Evolutionary conservation across 1,140 invertebrate genomes (phyloP), one percentile per base, ranked within the genome.

Genomic region (Brachionus angularis): DNA sequence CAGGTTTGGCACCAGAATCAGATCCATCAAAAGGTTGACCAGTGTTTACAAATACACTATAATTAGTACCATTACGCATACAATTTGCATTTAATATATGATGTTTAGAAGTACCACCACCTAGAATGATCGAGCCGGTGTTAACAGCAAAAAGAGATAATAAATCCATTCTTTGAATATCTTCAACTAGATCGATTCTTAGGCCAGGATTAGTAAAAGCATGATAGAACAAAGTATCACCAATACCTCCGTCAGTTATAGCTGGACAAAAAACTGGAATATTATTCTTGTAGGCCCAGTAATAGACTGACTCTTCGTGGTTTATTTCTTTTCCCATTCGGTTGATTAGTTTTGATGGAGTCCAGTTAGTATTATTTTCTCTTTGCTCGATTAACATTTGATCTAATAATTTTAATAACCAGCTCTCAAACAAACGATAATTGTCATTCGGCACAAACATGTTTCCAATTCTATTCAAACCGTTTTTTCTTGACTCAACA

Each of bases 151-250:
- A 92, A 2, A 96, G 88, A 16, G 96, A 90, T 85, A 97, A 92
- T 23, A 88, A 88, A 83, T 98, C 98, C 10, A 99, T 79, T 71
- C 90, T 23, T 21, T 33, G 70, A 52, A 77, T 81, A 88, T 89
- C 89, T 81, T 91, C 88, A 58, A 96, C 83, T 79, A 98, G 95
- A 79, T 99, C 96, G 46, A 98, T 80, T 12, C 95, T 84, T 14
- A 98, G 84, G 4, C 94, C 95, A 42, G 93, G 91, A 77, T 90
- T 90, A 29, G 44, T 49, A 77, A 88, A 96, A 0, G 93, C 93
- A 83, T 98, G 95, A 75, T 99, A 97, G 80, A 94, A 98, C 85
- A 99, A 90, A 94, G 98, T 98, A 80, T 98, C 96, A 1, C 96
- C 96, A 23, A 99, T 83, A 76, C 91, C 95, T 4, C 96, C 96